Conservation (phyloP, 2,113 vertebrate genomes). For the Saguinus imperator region DNA sequence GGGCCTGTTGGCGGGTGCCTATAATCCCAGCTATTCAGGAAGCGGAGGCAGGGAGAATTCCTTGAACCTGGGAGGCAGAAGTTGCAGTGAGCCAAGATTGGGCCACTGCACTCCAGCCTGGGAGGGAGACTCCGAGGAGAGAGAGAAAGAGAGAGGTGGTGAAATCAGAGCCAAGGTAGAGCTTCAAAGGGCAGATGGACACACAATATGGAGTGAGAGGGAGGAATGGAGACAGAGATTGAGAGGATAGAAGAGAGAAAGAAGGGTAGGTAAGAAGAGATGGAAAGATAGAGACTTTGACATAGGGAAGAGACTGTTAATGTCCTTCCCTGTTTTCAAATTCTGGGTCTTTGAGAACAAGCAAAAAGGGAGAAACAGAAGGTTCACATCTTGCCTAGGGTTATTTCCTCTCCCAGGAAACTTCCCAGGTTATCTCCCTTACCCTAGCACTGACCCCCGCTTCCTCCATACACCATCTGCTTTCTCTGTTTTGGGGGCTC, state of each 20-base stretch:
- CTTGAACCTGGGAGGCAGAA: too few relatives aligned
- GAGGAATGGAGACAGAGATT: background rate
- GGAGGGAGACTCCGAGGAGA: background rate
- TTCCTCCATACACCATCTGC: too few relatives aligned
- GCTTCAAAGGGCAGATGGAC: slow-evolving; percentile 5
- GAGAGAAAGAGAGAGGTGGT: background rate
- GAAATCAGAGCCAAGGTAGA: slow-evolving; percentile 15
- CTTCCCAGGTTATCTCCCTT: background rate
- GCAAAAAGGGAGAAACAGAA: background rate
- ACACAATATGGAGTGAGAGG: background rate
- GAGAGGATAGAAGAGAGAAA: background rate
- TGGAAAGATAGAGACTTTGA: background rate
- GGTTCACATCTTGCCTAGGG: background rate
- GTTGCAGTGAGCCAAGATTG: too few relatives aligned
- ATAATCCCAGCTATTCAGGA: too few relatives aligned
- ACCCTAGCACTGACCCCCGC: background rate
- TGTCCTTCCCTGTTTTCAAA: background rate
- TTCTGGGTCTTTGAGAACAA: background rate
- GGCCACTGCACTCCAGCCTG: too few relatives aligned
- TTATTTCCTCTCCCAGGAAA: background rate
- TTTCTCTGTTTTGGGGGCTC: background rate
- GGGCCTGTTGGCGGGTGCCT: too few relatives aligned
- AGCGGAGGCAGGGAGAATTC: too few relatives aligned
- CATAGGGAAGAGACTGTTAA: background rate
- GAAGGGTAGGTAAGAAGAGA: background rate